Evolutionary conservation across 1,140 invertebrate species (phyloP).

Genomic region (Drosophila bipectinata): DNA sequence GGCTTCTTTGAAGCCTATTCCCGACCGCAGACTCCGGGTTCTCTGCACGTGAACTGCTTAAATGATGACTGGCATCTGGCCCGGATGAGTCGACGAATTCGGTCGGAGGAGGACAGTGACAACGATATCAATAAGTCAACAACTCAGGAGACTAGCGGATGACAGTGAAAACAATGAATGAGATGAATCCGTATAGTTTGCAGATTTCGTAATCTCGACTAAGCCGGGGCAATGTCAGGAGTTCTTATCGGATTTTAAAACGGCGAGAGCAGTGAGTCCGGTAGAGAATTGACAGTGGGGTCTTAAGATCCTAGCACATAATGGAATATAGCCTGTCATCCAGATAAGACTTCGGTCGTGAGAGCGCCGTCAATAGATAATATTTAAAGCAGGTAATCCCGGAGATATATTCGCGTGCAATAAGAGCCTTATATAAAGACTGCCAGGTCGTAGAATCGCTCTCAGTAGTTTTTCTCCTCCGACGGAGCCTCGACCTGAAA

Average conservation of each 20-base stretch:
- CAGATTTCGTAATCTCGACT: slow-evolving; percentile 8
- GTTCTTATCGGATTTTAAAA: not conserved
- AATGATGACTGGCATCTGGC: slow-evolving; percentile 9
- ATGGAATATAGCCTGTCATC: slow-evolving; percentile 4
- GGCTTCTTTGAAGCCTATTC: not conserved
- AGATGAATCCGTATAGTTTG: slow-evolving; percentile 1
- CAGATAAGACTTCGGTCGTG: slow-evolving; percentile 28
- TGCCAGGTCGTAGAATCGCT: not conserved
- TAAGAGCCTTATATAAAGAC: slow-evolving; percentile 37
- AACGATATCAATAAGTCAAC: slow-evolving; percentile 3
- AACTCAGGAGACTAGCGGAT: slow-evolving; percentile 1
- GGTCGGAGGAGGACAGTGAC: not conserved
- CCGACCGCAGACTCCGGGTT: not conserved
- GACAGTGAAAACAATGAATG: slow-evolving; percentile 45
- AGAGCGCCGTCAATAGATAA: slow-evolving; percentile 38
- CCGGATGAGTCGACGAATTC: slow-evolving; percentile 2
- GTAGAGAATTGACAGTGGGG: slow-evolving; percentile 2
- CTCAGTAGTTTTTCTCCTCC: slow-evolving; percentile 29
- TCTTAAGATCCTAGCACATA: slow-evolving; percentile 16
- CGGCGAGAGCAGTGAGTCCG: not conserved
- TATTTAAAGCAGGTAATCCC: slow-evolving; percentile 11
- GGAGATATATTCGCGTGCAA: not conserved
- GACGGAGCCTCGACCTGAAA: slow-evolving; percentile 3
- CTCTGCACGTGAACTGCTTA: not conserved
- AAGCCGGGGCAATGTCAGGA: slow-evolving; percentile 9